phyloP scores from a whole-genome alignment of 2,888 invertebrate genomes.

The Lochmaea crataegi region DNA sequence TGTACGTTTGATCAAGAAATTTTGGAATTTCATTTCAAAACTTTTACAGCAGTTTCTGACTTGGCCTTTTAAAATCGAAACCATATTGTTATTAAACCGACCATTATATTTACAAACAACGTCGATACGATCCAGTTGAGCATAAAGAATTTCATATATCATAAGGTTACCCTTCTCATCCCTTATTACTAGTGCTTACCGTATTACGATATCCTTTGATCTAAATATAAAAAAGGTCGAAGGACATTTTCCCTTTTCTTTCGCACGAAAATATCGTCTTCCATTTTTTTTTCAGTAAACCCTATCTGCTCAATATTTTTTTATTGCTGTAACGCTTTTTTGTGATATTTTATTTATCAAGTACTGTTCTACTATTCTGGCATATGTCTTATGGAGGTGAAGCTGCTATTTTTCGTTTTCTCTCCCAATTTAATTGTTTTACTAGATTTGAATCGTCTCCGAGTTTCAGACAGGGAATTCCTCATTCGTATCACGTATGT shows the following conservation, averaged over 20 bases:
- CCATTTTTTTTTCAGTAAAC: neutral
- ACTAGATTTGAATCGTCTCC: neutral
- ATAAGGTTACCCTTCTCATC: neutral
- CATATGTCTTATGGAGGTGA: neutral
- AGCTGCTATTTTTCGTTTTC: neutral
- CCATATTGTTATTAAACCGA: neutral
- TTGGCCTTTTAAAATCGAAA: neutral
- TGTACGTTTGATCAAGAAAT: no score
- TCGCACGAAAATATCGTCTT: neutral
- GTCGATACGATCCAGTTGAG: neutral
- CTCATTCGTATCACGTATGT: neutral
- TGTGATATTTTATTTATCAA: neutral
- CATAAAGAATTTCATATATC: neutral
- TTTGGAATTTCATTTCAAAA: neutral
- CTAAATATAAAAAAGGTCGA: conserved; percentile 1
- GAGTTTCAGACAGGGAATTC: neutral
- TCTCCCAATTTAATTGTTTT: neutral
- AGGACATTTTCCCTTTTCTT: neutral
- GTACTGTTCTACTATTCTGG: neutral
- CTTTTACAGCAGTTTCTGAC: neutral
- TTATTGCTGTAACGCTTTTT: neutral
- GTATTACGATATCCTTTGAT: neutral
- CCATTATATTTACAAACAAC: neutral
- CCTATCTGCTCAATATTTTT: neutral
- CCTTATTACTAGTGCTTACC: neutral